phyloP scores from a whole-genome alignment of 1,140 invertebrate genomes.

The Papilio glaucus region DNA sequence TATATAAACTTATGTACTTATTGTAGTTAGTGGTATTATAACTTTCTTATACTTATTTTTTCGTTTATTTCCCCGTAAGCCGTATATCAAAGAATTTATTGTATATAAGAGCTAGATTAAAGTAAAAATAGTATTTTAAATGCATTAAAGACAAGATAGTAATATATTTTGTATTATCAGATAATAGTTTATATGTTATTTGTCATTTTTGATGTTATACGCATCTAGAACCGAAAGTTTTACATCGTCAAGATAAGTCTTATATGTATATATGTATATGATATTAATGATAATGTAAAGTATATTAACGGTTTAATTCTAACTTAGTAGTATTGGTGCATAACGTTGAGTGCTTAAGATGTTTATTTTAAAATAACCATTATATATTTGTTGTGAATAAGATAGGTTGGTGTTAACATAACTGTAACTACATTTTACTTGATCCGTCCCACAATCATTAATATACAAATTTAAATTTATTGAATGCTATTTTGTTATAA shows the following conservation, averaged over 20 bases:
- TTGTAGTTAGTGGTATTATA: background rate
- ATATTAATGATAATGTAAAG: no score
- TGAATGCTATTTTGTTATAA: background rate
- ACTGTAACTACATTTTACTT: background rate
- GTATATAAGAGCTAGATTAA: background rate
- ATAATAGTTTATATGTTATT: slow-evolving; percentile 39
- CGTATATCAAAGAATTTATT: slow-evolving; percentile 30
- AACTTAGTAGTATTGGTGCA: no score
- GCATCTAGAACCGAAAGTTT: no score
- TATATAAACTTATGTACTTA: background rate
- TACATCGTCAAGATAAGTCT: no score
- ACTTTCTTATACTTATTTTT: background rate
- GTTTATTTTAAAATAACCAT: no score
- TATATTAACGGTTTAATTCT: no score
- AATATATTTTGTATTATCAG: slow-evolving; percentile 40
- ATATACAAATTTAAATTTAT: background rate
- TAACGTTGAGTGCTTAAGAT: no score
- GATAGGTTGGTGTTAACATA: no score
- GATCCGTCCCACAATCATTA: background rate
- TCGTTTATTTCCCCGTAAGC: background rate
- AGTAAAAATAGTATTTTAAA: slow-evolving; percentile 29
- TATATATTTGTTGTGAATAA: background rate
- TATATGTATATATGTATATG: no score
- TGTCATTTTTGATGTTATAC: slow-evolving; percentile 38
- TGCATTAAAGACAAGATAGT: slow-evolving; percentile 26